phyloP scores from a whole-genome alignment of 2,888 invertebrate genomes.

The Ochropleura plecta region DNA sequence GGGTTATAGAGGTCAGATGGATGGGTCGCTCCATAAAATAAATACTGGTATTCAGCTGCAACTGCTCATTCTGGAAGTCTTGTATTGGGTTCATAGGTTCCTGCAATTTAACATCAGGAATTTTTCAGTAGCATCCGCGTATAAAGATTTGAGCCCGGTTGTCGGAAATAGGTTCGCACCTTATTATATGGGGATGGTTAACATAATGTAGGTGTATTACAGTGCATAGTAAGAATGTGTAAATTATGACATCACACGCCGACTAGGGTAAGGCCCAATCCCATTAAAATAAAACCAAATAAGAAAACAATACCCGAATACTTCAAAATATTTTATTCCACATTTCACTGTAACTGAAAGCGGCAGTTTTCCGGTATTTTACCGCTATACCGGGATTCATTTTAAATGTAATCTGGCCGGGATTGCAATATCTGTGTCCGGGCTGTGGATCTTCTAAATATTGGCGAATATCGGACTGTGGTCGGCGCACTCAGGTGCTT shows the following conservation, averaged over 20 bases:
- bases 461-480: conserved; percentile 75
- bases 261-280: background rate
- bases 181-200: no score
- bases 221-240: background rate
- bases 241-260: background rate
- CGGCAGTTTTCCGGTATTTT: conserved; percentile 50
- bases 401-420: conserved; percentile 73
- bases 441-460: conserved; percentile 73
- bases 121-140: background rate
- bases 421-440: conserved; percentile 73
- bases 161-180: no score
- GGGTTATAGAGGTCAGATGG: no score
- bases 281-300: conserved; percentile 1
- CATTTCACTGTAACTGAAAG: conserved; percentile 42
- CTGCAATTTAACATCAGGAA: background rate
- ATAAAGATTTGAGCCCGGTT: background rate
- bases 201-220: no score
- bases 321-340: conserved; percentile 29
- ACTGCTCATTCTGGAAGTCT: background rate
- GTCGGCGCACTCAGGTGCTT: conserved; percentile 63
- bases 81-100: background rate
- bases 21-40: no score
- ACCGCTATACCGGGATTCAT: conserved; percentile 59
- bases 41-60: no score
- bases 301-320: conserved; percentile 6